Evolutionary conservation across 2,797 vertebrate species (phyloP), one percentile per base, ranked within the genome.

Genomic region (Melanitta fusca): DNA sequence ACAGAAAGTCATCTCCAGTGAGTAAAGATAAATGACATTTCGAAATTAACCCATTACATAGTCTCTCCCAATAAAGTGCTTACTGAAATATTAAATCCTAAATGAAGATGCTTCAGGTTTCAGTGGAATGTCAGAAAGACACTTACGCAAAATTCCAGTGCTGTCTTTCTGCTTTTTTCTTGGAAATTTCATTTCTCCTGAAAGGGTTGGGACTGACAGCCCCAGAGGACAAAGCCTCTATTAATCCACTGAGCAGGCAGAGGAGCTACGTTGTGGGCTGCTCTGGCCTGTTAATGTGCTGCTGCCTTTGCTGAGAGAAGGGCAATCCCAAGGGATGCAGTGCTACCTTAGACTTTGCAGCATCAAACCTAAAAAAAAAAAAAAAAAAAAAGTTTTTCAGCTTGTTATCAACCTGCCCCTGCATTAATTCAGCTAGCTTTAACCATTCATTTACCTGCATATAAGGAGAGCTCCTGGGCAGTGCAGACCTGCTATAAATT

Each of bases 1-100:
- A 89, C 51, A 88, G 77, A 93, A 91, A 96, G 95, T 95, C 95
- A 94, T 95, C 89, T 89, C 89, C 85, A 93, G 81, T 89, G 94
- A 92, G 95, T 94, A 79, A 96, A 96, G 96, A 95, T 95, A 96
- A 97, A 96, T 96, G 94, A 84, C 94, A 93, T 92, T 96, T 93
- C 69, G 82, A 96, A 96, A 96, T 97, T 97, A 97, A 96, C 95
- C 95, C 95, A 81, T 96, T 97, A 96, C 70, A 19, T 24, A 81
- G 91, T 89, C 85, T 93, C 70, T 88, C 92, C 82, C 80, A 94
- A 79, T 94, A 81, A 94, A 94, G 89, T 81, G 82, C 94, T 93
- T 86, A 53, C 66, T 96, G 58, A 96, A 95, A 93, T 93, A 92
- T 65, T 95, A 91, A 93, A 93, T 92, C 88, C 80, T 91, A 96